phyloP scores from a whole-genome alignment of 2,888 invertebrate species.

The Athetis lepigone region DNA sequence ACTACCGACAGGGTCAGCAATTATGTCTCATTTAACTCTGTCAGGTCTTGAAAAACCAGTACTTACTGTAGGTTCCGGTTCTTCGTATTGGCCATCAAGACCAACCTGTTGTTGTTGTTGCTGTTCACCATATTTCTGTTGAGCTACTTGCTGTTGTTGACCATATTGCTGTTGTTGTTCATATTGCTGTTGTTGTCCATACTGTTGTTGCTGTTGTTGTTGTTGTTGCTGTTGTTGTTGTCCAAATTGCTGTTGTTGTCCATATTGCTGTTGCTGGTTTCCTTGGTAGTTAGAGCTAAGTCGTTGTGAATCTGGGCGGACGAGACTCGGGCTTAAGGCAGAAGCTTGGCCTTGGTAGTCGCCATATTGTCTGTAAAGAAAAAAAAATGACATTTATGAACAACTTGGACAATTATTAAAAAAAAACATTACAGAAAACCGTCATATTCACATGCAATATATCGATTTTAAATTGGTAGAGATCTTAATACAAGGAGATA shows the following conservation, averaged over 20 bases:
- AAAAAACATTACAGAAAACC: no score
- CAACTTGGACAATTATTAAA: no score
- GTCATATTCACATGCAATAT: no score
- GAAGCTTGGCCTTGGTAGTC: conserved; percentile 63
- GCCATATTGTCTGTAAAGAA: conserved; percentile 42
- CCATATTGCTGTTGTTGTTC: conserved; percentile 46
- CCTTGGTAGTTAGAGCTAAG: conserved; percentile 58
- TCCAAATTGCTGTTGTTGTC: conserved; percentile 43
- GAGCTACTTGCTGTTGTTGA: conserved; percentile 26
- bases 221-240: conserved; percentile 8
- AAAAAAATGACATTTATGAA: no score
- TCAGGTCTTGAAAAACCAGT: not conserved
- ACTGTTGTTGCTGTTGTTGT: conserved; percentile 40
- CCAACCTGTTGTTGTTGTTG: conserved; percentile 34
- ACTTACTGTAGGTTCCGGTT: conserved; percentile 86
- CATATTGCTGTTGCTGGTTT: conserved; percentile 16
- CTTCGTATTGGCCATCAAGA: conserved; percentile 62
- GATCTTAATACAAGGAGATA: no score
- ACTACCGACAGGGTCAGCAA: not conserved
- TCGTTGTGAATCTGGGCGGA: no score
- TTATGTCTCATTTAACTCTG: not conserved
- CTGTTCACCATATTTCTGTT: conserved; percentile 52
- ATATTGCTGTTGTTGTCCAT: conserved; percentile 47
- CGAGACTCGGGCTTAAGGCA: no score
- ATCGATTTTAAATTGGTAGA: no score